These are phyloP conservation scores for Cryptoblepharus egeriae DNA, from an alignment of 2,797 vertebrate genomes.

Conservation along the genomic window DNA sequence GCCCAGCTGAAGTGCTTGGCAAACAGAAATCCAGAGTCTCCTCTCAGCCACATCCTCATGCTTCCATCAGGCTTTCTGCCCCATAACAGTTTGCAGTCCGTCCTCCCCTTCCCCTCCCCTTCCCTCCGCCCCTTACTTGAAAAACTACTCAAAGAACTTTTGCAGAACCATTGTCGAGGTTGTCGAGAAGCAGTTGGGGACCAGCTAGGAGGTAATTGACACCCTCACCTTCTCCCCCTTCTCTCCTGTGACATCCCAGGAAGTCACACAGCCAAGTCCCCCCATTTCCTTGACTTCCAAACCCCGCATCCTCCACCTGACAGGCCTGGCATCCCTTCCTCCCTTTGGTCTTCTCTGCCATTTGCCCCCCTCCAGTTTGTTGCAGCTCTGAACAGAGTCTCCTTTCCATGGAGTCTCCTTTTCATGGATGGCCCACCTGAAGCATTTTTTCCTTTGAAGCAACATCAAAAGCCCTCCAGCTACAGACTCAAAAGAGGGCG, in stretches of 20 bases:
- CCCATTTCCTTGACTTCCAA: neutral
- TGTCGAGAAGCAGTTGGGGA: neutral
- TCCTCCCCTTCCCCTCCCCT: neutral
- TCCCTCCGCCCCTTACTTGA: too few relatives aligned
- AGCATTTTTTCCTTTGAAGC: slow-evolving; percentile 35
- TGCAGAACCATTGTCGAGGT: neutral
- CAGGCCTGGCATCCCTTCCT: slow-evolving; percentile 47
- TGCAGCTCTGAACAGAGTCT: slow-evolving; percentile 40
- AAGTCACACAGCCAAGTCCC: neutral
- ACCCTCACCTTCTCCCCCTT: neutral
- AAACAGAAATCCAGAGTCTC: neutral
- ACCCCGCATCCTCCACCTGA: too few relatives aligned
- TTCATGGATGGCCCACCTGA: slow-evolving; percentile 22
- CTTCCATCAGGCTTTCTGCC: neutral
- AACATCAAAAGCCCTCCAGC: slow-evolving; percentile 49
- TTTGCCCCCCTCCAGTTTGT: neutral
- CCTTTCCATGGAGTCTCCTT: slow-evolving; percentile 53
- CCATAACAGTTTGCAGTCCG: too few relatives aligned
- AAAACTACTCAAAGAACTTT: neutral
- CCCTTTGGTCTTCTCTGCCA: neutral
- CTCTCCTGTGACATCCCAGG: neutral
- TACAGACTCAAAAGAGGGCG: slow-evolving; percentile 10
- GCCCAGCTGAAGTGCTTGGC: neutral
- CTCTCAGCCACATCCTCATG: neutral
- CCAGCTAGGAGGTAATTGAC: neutral